A percentile compares a stretch with the other conserved stretches of the same genome.
Conservation (phyloP, 2,888 invertebrate species). For the Eurytoma californica region DNA sequence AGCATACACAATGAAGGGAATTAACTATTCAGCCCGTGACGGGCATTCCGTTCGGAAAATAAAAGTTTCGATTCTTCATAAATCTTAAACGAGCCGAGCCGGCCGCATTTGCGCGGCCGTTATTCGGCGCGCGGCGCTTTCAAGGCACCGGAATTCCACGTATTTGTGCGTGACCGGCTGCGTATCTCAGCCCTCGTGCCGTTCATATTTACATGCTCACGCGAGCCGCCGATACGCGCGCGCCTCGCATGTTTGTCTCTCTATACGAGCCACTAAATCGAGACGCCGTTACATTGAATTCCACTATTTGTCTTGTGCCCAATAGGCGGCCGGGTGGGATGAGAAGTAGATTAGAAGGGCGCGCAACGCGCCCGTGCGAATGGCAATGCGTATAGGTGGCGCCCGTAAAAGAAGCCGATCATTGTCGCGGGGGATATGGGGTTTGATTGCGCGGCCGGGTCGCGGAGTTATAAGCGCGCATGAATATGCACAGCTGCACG, state of each 20-base stretch:
- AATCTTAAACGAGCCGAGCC: too few relatives aligned
- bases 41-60: too few relatives aligned
- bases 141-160: too few relatives aligned
- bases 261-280: slow-evolving; percentile 24
- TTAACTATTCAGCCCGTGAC: too few relatives aligned
- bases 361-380: too few relatives aligned
- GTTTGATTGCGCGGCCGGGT: background rate
- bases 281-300: slow-evolving; percentile 25
- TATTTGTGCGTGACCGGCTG: background rate
- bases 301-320: slow-evolving; percentile 33
- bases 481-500: slow-evolving; percentile 5
- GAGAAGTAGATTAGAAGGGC: background rate
- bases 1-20: too few relatives aligned
- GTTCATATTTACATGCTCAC: background rate
- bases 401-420: background rate
- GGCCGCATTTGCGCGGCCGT: too few relatives aligned
- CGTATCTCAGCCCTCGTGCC: too few relatives aligned
- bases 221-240: background rate
- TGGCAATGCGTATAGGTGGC: too few relatives aligned
- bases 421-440: background rate
- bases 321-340: background rate
- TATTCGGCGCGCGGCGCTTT: too few relatives aligned
- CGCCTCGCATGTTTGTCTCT: background rate
- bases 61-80: too few relatives aligned
- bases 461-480: slow-evolving; percentile 21